A percentile compares a stretch with the other conserved stretches of the same genome.
These are phyloP conservation scores for Camelus dromedarius DNA, from an alignment of 2,113 vertebrate species.

Conservation along the genomic window DNA sequence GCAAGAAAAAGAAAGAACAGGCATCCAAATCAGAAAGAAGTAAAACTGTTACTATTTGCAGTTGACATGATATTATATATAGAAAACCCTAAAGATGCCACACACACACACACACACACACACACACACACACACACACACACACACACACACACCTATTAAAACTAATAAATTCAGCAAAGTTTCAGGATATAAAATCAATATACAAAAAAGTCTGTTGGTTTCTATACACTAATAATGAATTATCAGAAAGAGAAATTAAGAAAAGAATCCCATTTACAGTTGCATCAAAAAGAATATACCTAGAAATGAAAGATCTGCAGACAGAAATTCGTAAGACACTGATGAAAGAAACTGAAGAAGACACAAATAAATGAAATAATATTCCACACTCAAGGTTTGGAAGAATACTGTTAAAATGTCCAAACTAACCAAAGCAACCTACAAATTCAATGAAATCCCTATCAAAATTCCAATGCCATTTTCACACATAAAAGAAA, in stretches of 20 bases:
- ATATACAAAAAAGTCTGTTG: background rate
- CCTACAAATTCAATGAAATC: background rate
- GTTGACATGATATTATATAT: background rate
- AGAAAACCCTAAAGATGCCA: background rate
- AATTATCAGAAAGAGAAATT: background rate
- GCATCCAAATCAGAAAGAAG: too few relatives aligned
- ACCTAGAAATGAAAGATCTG: background rate
- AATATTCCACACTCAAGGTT: too few relatives aligned
- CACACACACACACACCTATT: background rate
- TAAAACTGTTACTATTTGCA: too few relatives aligned
- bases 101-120: background rate
- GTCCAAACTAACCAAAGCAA: background rate
- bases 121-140: background rate
- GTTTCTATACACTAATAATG: background rate
- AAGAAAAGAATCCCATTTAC: background rate
- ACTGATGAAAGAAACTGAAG: background rate
- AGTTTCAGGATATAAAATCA: background rate
- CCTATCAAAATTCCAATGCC: background rate
- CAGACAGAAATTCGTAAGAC: background rate
- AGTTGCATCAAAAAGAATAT: background rate
- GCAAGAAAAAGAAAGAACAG: too few relatives aligned
- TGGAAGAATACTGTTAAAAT: background rate
- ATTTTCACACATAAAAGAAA: background rate
- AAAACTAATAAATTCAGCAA: background rate
- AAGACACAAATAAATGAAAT: background rate